Conservation (phyloP, 92 coral and sea anemone species). For the Montipora capitata region DNA sequence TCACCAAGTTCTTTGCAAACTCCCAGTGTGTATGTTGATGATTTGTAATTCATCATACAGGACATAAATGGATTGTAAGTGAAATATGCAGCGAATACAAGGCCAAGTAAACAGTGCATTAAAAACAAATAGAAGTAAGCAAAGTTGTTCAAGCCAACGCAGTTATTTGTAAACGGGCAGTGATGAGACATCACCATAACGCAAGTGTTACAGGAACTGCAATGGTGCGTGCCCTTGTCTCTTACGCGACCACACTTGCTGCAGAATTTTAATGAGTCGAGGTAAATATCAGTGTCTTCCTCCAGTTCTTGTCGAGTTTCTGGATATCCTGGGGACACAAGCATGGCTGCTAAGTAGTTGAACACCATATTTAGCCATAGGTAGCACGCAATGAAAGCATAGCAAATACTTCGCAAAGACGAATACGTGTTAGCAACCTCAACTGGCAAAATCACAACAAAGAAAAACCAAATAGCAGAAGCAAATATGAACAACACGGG, state of each 20-base stretch:
- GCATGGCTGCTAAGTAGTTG: conserved; percentile 95
- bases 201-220: conserved; percentile 90
- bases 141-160: conserved; percentile 94
- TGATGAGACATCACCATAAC: conserved; percentile 98
- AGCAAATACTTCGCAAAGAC: conserved; percentile 82
- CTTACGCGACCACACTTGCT: conserved; percentile 88
- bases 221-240: conserved; percentile 93
- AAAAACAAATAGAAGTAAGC: conserved; percentile 89
- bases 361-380: conserved; percentile 95
- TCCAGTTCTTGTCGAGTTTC: conserved; percentile 87
- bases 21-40: conserved; percentile 56
- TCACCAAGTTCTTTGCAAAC: conserved; percentile 91
- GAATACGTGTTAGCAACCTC: conserved; percentile 85
- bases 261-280: conserved; percentile 74
- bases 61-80: conserved; percentile 87
- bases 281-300: conserved; percentile 76
- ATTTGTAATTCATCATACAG: conserved; percentile 79
- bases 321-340: conserved; percentile 94
- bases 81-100: conserved; percentile 80
- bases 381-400: conserved; percentile 83
- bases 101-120: conserved; percentile 86
- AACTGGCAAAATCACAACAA: conserved; percentile 88
- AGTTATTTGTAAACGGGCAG: conserved; percentile 98
- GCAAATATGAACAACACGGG: conserved; percentile 90
- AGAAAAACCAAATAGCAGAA: conserved; percentile 94